Evolutionary conservation across 2,888 invertebrate species (phyloP), one percentile per base, ranked within the genome.

Genomic region (Gymnosoma rotundatum): DNA sequence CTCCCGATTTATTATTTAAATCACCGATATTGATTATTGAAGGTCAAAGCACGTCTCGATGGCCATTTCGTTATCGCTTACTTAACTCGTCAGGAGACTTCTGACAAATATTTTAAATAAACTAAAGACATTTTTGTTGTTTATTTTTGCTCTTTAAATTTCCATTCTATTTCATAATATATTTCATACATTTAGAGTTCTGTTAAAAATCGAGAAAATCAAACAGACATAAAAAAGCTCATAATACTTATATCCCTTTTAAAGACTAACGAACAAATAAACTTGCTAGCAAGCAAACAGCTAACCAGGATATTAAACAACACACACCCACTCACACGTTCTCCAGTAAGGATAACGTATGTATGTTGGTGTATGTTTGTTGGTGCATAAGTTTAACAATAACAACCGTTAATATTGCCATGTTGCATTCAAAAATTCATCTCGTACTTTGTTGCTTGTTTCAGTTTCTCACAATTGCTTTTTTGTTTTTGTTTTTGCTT

Each of bases 351-450:
- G 21, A 0, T 45, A 69, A 61, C 16, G 69, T 70, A 25, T 67
- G 61, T 48, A 52, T 73, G 76, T 21, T 58, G 36, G 10, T 75
- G 25, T 25, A 25, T 25, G 18, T 38, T 16, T 76, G 42, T 42
- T 12, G 12, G 42, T 42, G 38, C 12, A 52, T 60, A 69, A 76
- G 60, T 42, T 60, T 48, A 76, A 69, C 58, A 75, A 73, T 58
- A 83, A 73, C 67, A 83, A 83, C 66, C 75, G 58, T 73, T 79
- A 70, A 79, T 79, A 79, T 75, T 66, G 79, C 75, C 70, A 75
- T 75, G 83, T 75, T 83, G 78, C 83, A 79, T 83, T 79, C 79
- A 75, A 75, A 70, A 64, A 58, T 58, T 66, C 64, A 79, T 73
- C 60, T 73, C 52, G 60, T 48, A 42, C 25, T 61, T 18, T 36